A percentile compares a stretch with the other conserved stretches of the same genome.
These are phyloP conservation scores for Melanotaenia nigrans DNA, from an alignment of 2,797 vertebrate genomes.

Conservation along the genomic window DNA sequence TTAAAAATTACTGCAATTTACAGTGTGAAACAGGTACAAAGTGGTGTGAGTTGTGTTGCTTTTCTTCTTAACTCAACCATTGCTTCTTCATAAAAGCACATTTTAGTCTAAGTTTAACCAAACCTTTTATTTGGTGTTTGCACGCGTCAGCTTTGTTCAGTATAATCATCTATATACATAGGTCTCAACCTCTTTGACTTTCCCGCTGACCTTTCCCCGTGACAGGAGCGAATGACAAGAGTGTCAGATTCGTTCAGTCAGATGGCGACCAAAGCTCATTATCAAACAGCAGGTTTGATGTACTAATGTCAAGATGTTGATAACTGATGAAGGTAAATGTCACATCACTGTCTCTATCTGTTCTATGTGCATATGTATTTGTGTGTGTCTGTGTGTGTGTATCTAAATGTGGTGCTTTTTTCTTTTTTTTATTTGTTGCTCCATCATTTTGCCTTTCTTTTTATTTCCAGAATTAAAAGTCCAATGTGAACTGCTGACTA, in stretches of 20 bases:
- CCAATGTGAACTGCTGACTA: slow-evolving; percentile 12
- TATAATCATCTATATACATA: slow-evolving; percentile 66
- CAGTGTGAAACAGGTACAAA: not conserved
- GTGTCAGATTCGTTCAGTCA: slow-evolving; percentile 66
- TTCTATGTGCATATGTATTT: slow-evolving; percentile 30
- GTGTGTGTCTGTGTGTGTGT: slow-evolving; percentile 29
- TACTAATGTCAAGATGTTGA: slow-evolving; percentile 76
- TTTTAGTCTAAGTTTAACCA: slow-evolving; percentile 21
- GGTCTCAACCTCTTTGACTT: slow-evolving; percentile 77
- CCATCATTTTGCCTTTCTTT: slow-evolving; percentile 11
- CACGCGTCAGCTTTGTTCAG: slow-evolving; percentile 63
- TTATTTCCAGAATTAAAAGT: slow-evolving; percentile 21
- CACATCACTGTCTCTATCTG: slow-evolving; percentile 68
- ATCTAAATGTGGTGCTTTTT: slow-evolving; percentile 28
- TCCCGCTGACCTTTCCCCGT: slow-evolving; percentile 70
- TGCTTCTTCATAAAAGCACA: slow-evolving; percentile 5
- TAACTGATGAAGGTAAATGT: slow-evolving; percentile 80
- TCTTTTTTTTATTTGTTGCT: slow-evolving; percentile 7
- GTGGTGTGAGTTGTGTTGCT: not conserved
- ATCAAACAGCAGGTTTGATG: slow-evolving; percentile 76
- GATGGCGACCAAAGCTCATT: slow-evolving; percentile 66
- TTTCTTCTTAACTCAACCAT: not conserved
- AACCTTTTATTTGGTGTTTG: slow-evolving; percentile 55
- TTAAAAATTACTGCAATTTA: not conserved
- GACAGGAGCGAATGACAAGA: slow-evolving; percentile 68